These are phyloP conservation scores for Helostoma temminkii DNA, from an alignment of 2,797 vertebrate genomes.

Conservation along the genomic window DNA sequence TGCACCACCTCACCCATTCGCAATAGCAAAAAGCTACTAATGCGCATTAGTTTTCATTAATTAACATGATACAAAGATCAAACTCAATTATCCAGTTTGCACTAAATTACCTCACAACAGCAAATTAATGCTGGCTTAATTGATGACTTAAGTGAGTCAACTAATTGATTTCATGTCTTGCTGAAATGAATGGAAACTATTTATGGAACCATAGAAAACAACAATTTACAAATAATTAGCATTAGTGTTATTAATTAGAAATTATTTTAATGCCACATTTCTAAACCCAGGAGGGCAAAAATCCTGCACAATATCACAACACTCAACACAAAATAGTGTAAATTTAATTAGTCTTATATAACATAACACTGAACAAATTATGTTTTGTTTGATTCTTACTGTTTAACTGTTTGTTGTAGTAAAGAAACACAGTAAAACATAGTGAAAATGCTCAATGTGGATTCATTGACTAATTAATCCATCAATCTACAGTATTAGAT, in stretches of 20 bases:
- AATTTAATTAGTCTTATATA: too few relatives aligned
- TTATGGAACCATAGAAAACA: neutral
- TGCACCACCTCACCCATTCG: neutral
- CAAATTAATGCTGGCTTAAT: neutral
- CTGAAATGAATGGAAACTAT: neutral
- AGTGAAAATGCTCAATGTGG: too few relatives aligned
- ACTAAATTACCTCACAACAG: neutral
- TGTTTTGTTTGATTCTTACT: too few relatives aligned
- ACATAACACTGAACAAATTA: too few relatives aligned
- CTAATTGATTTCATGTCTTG: conserved; percentile 16
- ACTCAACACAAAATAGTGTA: too few relatives aligned
- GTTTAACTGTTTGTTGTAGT: too few relatives aligned
- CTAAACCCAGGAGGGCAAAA: too few relatives aligned
- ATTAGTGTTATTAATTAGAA: neutral
- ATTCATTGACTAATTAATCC: neutral
- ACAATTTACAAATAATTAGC: neutral
- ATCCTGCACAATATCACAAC: too few relatives aligned
- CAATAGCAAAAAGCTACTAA: neutral
- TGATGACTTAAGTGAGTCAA: neutral
- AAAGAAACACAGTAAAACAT: too few relatives aligned
- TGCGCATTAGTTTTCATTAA: neutral
- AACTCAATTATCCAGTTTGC: conserved; percentile 12
- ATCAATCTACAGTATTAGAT: too few relatives aligned
- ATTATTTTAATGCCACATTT: too few relatives aligned
- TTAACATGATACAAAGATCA: neutral